Evolutionary conservation across 2,888 invertebrate species (phyloP).

Genomic region (Cephalotes varians): DNA sequence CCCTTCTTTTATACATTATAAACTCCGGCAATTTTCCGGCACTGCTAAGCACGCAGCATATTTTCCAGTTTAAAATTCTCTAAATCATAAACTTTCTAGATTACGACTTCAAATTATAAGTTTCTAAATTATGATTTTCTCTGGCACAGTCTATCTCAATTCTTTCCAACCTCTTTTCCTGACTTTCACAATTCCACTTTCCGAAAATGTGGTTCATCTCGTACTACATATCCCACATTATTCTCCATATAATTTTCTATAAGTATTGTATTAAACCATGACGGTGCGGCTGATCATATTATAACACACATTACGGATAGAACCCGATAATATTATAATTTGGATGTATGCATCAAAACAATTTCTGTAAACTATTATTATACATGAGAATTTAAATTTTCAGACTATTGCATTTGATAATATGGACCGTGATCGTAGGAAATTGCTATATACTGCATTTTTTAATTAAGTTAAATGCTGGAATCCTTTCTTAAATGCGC

Average conservation of each 20-base stretch:
- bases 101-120: conserved; percentile 31
- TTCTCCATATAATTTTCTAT: not conserved
- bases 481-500: conserved; percentile 18
- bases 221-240: not conserved
- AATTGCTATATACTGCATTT: conserved; percentile 8
- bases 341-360: not conserved
- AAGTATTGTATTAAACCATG: not conserved
- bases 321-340: not conserved
- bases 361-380: conserved; percentile 1
- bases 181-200: conserved; percentile 17
- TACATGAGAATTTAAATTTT: not conserved
- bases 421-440: not conserved
- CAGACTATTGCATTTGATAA: not conserved
- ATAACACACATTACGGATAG: not conserved
- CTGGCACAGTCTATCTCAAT: not conserved
- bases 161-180: not conserved
- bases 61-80: conserved; percentile 9
- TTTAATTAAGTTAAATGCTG: conserved; percentile 13
- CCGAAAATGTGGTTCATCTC: not conserved
- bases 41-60: not conserved
- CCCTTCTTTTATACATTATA: not conserved
- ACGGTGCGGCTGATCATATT: not conserved
- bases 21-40: not conserved
- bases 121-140: conserved; percentile 27
- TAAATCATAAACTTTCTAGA: conserved; percentile 34